A percentile compares a stretch with the other conserved stretches of the same genome.
These are phyloP conservation scores for Apistogramma diplotaenia DNA, from an alignment of 2,113 vertebrate species.

Conservation along the genomic window DNA sequence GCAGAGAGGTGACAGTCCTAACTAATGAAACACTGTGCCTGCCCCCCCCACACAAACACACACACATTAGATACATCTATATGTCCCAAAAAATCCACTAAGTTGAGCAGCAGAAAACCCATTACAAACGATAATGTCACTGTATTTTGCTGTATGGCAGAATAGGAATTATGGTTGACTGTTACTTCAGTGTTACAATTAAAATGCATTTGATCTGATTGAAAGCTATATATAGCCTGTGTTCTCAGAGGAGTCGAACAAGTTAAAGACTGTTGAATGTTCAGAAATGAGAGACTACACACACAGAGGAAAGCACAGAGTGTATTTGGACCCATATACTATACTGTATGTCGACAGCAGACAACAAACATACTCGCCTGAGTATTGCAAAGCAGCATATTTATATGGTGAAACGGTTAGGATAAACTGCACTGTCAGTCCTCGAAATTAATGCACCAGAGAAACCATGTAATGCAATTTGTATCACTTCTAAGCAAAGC, in stretches of 20 bases:
- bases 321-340: conserved; percentile 5
- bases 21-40: neutral
- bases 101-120: neutral
- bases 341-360: neutral
- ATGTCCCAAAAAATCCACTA: neutral
- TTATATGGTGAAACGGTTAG: neutral
- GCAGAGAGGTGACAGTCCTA: neutral
- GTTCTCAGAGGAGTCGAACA: conserved; percentile 1
- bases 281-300: neutral
- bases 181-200: neutral
- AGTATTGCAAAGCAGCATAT: conserved; percentile 1
- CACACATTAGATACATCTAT: neutral
- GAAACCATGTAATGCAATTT: conserved; percentile 2
- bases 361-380: neutral
- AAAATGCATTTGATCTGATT: neutral
- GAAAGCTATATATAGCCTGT: conserved; percentile 6
- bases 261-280: neutral
- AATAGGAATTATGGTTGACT: neutral
- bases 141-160: neutral
- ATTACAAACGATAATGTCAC: neutral
- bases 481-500: neutral
- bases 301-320: neutral
- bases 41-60: no score
- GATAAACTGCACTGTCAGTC: conserved; percentile 1
- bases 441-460: conserved; percentile 13